Conservation (phyloP, 2,888 invertebrate species). For the Machimus atricapillus region DNA sequence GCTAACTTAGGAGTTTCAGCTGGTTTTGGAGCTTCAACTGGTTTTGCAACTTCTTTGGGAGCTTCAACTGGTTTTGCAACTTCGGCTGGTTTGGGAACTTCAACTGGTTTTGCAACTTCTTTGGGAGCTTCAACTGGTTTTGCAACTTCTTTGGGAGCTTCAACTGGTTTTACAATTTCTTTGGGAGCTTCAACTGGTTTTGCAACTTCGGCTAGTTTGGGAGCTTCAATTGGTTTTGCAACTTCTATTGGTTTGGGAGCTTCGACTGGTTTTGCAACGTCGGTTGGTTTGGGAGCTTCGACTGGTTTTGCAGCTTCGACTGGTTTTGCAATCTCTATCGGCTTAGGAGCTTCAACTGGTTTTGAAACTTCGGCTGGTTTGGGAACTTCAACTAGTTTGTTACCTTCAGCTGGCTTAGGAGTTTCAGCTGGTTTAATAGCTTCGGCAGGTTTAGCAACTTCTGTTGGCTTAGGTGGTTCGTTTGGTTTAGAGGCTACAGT, state of each 20-base stretch:
- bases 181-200: constrained; percentile 48
- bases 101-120: too few relatives aligned
- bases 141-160: neutral
- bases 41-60: constrained; percentile 84
- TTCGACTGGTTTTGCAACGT: constrained; percentile 81
- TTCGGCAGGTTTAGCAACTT: too few relatives aligned
- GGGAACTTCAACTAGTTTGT: constrained; percentile 80
- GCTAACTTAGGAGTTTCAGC: constrained; percentile 41
- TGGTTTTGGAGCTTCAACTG: constrained; percentile 73
- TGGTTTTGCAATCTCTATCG: constrained; percentile 65
- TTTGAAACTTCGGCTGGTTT: constrained; percentile 69
- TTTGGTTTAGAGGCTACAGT: too few relatives aligned
- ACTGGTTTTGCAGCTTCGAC: constrained; percentile 85
- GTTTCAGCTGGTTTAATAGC: too few relatives aligned
- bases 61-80: neutral
- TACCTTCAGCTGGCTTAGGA: too few relatives aligned
- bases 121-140: constrained; percentile 64
- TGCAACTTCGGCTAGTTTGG: constrained; percentile 69
- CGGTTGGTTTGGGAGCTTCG: constrained; percentile 84
- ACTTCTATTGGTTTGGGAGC: constrained; percentile 72
- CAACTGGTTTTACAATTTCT: too few relatives aligned
- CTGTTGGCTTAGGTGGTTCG: too few relatives aligned
- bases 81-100: constrained; percentile 55
- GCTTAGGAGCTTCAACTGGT: constrained; percentile 63
- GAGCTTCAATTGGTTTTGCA: constrained; percentile 5